phyloP scores from a whole-genome alignment of 2,113 vertebrate genomes.

The Oreochromis spilurus region DNA sequence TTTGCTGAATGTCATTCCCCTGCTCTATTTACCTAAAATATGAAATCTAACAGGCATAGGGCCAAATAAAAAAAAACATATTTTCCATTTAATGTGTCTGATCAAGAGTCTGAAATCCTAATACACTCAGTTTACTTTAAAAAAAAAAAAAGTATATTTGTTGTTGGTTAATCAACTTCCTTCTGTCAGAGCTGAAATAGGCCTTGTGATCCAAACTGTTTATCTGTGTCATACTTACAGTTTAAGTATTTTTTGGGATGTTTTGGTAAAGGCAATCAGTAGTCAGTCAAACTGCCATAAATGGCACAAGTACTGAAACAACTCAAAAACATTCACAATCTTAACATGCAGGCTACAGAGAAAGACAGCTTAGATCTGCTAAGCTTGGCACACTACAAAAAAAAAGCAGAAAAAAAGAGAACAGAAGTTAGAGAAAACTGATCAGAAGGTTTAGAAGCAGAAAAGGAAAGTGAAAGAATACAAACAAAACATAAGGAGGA shows the following conservation, averaged over 20 bases:
- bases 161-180: background rate
- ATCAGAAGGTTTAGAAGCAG: background rate
- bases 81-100: background rate
- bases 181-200: background rate
- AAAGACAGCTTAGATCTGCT: background rate
- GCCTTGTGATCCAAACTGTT: background rate
- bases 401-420: background rate
- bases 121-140: fast-evolving
- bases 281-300: background rate
- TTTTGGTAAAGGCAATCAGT: background rate
- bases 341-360: background rate
- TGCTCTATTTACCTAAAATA: background rate
- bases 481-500: background rate
- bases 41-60: background rate
- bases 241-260: background rate
- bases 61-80: background rate
- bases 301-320: background rate
- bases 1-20: fast-evolving
- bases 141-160: background rate
- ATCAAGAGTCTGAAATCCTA: background rate
- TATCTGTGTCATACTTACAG: background rate
- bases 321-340: background rate
- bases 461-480: background rate
- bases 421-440: background rate
- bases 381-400: background rate